Conservation (phyloP, 2,888 invertebrate genomes). For the Ferrisia virgata region DNA sequence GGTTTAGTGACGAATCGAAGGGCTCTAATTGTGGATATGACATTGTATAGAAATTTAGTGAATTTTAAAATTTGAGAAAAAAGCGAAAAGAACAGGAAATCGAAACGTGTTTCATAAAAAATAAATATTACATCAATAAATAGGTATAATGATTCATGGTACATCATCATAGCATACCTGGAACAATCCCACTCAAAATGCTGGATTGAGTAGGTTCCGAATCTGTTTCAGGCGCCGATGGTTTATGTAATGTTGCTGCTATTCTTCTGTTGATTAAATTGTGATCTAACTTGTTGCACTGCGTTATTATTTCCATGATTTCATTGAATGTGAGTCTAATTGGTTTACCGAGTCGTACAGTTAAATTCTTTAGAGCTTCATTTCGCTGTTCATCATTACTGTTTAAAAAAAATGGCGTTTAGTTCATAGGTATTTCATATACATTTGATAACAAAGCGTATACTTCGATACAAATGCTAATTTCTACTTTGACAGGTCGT, state of each 20-base stretch:
- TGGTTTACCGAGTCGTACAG: constrained; percentile 47
- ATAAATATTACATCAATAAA: no score
- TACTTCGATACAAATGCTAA: not conserved
- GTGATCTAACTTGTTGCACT: constrained; percentile 67
- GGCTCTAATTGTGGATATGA: no score
- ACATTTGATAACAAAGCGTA: not conserved
- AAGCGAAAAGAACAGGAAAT: no score
- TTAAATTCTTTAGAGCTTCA: constrained; percentile 47
- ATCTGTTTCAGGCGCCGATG: not conserved
- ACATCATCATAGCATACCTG: constrained; percentile 64
- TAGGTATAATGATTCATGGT: not conserved
- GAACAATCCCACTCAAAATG: constrained; percentile 74
- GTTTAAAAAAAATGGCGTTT: not conserved
- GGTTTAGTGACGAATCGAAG: no score
- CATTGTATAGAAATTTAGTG: no score
- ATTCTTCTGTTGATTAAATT: constrained; percentile 26
- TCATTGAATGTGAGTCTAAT: constrained; percentile 57
- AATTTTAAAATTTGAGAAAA: no score
- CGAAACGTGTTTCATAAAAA: no score
- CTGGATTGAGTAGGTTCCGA: constrained; percentile 52
- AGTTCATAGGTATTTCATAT: not conserved
- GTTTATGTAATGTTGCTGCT: not conserved
- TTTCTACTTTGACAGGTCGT: not conserved
- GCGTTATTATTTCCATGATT: constrained; percentile 76
- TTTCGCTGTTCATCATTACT: constrained; percentile 48